These are phyloP conservation scores for Polypterus bichir DNA, from an alignment of 2,113 vertebrate genomes.

Conservation along the genomic window DNA sequence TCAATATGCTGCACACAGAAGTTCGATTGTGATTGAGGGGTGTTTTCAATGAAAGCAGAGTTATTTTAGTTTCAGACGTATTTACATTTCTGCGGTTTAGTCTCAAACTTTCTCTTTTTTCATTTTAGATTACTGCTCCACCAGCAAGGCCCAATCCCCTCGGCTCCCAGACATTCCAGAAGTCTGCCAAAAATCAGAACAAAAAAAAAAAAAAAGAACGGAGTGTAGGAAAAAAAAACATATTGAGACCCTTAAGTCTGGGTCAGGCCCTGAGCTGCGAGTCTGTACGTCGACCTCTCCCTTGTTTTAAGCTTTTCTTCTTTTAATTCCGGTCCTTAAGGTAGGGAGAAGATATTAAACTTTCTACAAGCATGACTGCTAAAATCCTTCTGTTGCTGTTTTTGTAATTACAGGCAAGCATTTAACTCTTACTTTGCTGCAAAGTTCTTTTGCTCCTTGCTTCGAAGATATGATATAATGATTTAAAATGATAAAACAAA, in stretches of 20 bases:
- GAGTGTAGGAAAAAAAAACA: conserved; percentile 27
- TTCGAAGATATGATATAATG: too few species aligned
- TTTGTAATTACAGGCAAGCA: background rate
- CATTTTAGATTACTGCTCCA: conserved; percentile 65
- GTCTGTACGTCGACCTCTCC: conserved; percentile 27
- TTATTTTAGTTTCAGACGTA: conserved; percentile 89
- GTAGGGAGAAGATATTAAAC: conserved; percentile 26
- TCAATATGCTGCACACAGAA: conserved; percentile 65
- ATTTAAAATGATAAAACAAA: too few species aligned
- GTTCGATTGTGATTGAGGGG: conserved; percentile 70
- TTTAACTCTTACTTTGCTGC: background rate
- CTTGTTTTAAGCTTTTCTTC: conserved; percentile 35
- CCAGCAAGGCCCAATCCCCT: conserved; percentile 59
- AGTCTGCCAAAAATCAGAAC: conserved; percentile 73
- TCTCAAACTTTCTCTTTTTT: conserved; percentile 82
- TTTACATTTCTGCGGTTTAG: conserved; percentile 93
- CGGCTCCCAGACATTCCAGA: conserved; percentile 83
- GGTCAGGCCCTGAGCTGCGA: conserved; percentile 45
- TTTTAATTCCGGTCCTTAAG: conserved; percentile 53
- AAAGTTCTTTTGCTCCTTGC: background rate
- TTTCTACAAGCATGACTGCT: background rate
- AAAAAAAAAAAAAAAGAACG: conserved; percentile 19
- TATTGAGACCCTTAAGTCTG: conserved; percentile 62
- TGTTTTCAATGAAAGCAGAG: conserved; percentile 80
- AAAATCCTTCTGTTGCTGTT: background rate